These are phyloP conservation scores for Chymomyza procnemis DNA, from an alignment of 2,888 invertebrate genomes.

Conservation along the genomic window DNA sequence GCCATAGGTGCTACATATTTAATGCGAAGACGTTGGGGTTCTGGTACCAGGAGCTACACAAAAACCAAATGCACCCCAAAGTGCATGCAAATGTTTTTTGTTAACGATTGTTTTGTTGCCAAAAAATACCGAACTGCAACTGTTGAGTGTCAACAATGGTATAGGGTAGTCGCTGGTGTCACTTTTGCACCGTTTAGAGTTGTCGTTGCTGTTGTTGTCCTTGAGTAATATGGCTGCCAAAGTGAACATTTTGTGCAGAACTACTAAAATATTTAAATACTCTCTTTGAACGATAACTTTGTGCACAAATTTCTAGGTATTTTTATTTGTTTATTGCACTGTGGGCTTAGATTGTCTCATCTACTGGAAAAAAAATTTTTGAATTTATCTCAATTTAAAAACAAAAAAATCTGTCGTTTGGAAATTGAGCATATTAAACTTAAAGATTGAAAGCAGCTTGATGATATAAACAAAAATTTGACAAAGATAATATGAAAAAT, in stretches of 20 bases:
- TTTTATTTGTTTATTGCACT: too few species aligned
- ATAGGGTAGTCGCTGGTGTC: conserved; percentile 11
- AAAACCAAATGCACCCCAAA: conserved; percentile 56
- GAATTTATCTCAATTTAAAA: too few species aligned
- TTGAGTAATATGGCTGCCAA: conserved; percentile 56
- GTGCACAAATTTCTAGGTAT: too few species aligned
- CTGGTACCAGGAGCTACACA: conserved; percentile 1
- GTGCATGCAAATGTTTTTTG: conserved; percentile 67
- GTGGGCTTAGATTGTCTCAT: too few species aligned
- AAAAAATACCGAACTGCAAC: conserved; percentile 24
- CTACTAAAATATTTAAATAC: not conserved
- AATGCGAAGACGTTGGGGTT: conserved; percentile 35
- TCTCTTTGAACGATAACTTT: not conserved
- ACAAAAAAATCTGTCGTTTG: too few species aligned
- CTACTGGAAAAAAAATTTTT: too few species aligned
- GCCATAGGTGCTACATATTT: conserved; percentile 66
- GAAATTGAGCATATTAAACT: too few species aligned
- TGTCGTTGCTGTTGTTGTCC: conserved; percentile 11
- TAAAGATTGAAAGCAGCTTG: too few species aligned
- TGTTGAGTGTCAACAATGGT: conserved; percentile 29
- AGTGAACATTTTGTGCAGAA: conserved; percentile 44
- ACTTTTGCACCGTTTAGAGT: not conserved
- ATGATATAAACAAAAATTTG: too few species aligned
- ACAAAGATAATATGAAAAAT: too few species aligned
- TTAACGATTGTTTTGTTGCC: conserved; percentile 51